Evolutionary conservation across 2,888 invertebrate genomes (phyloP).

Genomic region (Scaptomyza cyrtandrae): DNA sequence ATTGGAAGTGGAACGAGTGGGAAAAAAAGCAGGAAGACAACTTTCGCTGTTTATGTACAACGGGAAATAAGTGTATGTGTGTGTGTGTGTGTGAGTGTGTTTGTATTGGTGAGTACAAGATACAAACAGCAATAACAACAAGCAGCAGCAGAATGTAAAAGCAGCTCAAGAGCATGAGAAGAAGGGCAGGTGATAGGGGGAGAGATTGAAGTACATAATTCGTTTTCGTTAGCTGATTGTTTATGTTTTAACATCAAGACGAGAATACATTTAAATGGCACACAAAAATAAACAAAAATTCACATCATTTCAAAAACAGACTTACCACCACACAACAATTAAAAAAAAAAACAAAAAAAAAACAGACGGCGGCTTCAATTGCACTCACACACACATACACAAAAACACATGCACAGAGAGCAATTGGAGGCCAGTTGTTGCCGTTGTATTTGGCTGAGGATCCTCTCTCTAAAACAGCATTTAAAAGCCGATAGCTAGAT

Average conservation of each 20-base stretch:
- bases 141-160: constrained; percentile 13
- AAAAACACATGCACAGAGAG: neutral
- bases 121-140: constrained; percentile 14
- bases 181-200: neutral
- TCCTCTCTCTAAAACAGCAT: constrained; percentile 22
- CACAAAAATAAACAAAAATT: constrained; percentile 52
- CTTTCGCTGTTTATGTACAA: constrained; percentile 77
- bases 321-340: too few relatives aligned
- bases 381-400: constrained; percentile 11
- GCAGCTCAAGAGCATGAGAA: constrained; percentile 29
- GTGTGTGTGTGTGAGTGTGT: constrained; percentile 13
- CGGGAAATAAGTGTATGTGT: constrained; percentile 39
- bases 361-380: constrained; percentile 29
- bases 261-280: constrained; percentile 50
- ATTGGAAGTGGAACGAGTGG: constrained; percentile 26
- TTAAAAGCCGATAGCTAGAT: constrained; percentile 41
- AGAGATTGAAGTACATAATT: constrained; percentile 18
- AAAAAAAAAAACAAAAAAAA: constrained; percentile 13
- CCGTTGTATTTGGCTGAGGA: constrained; percentile 9
- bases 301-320: constrained; percentile 32
- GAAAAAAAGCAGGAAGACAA: constrained; percentile 79
- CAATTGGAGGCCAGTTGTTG: constrained; percentile 13
- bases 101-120: constrained; percentile 18
- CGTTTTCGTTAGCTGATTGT: constrained; percentile 35
- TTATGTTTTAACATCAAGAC: constrained; percentile 51